Base-by-base conservation (phyloP, 2,113 vertebrate species). In the Apteryx mantelli region DNA sequence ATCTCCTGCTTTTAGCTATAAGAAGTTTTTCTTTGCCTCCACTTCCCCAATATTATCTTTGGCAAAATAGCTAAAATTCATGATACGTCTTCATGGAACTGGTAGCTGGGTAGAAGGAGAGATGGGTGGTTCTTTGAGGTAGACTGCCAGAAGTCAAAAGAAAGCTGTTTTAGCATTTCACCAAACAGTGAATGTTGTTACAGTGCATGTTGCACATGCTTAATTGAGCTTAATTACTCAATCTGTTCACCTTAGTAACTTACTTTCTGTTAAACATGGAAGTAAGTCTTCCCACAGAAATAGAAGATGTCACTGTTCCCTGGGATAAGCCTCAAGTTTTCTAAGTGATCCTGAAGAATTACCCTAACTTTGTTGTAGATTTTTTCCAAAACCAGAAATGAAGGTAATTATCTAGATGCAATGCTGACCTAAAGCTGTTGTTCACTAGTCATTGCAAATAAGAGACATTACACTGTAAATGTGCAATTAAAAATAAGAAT, bases 211-310 rank as follows among this genome's bases (percentile, higher is more conserved):
- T 74, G 76, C 2, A 4, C 71, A 58, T 82, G 76, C 73, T 76
- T 94, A 93, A 86, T 80, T 75, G 90, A 55, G 76, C 86, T 95
- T 94, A 65, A 58, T 88, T 90, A 55, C 61, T 86, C 86, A 91
- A 60, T 91, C 91, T 79, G 88, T 68, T 94, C 86, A 88, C 68
- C 34, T 88, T 78, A 91, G 82, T 34, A 74, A 74, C 68, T 86
- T 5, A 32, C 65, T 92, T 64, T 86, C 36, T 69, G 63, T 90
- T 83, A 78, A 93, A 63, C 40, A 28, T 36, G 77, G 50, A 60
- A 77, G 19, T 64, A 74, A 82, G 71, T 50, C 32, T 9, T 70
- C 83, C 60, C 48, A 74, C 64, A 86, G 77, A 79, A 66, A 5
- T 55, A 50, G 63, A 61, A 40, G 60, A 58, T 70, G 25, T 61